These are phyloP conservation scores for Himalopsyche anomala DNA, from an alignment of 2,888 invertebrate species.

Conservation along the genomic window DNA sequence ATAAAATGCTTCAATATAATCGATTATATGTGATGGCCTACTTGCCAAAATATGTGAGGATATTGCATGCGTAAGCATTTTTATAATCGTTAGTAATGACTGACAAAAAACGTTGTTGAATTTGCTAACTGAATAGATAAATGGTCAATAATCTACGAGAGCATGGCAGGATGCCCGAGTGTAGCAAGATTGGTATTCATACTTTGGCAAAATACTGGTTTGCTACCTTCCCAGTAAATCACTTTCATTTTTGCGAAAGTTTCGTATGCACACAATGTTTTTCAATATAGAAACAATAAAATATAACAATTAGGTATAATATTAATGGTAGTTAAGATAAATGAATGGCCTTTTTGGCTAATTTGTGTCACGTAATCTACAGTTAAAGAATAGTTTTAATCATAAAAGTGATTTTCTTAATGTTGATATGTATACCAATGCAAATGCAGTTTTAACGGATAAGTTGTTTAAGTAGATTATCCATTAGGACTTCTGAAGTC, in stretches of 20 bases:
- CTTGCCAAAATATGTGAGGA: not conserved
- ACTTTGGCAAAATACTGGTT: slow-evolving; percentile 17
- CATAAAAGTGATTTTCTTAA: too few relatives aligned
- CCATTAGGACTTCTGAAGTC: too few relatives aligned
- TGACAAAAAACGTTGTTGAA: slow-evolving; percentile 25
- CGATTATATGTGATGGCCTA: not conserved
- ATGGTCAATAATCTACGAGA: slow-evolving; percentile 1
- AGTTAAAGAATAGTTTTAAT: too few relatives aligned
- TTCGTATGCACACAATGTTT: not conserved
- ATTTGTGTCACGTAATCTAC: slow-evolving; percentile 15
- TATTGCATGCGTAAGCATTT: not conserved
- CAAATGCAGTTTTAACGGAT: too few relatives aligned
- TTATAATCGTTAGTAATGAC: not conserved
- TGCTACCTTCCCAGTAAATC: slow-evolving; percentile 15
- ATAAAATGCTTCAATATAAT: not conserved
- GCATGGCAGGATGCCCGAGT: not conserved
- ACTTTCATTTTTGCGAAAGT: slow-evolving; percentile 43
- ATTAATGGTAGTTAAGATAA: not conserved
- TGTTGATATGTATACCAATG: too few relatives aligned
- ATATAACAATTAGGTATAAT: slow-evolving; percentile 22
- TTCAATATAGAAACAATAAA: slow-evolving; percentile 28
- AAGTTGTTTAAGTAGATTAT: too few relatives aligned
- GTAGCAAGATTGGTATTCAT: not conserved
- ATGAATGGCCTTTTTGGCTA: not conserved
- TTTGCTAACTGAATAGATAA: slow-evolving; percentile 37